Evolutionary conservation across 2,113 vertebrate species (phyloP).

Genomic region (Thalassoma bifasciatum): DNA sequence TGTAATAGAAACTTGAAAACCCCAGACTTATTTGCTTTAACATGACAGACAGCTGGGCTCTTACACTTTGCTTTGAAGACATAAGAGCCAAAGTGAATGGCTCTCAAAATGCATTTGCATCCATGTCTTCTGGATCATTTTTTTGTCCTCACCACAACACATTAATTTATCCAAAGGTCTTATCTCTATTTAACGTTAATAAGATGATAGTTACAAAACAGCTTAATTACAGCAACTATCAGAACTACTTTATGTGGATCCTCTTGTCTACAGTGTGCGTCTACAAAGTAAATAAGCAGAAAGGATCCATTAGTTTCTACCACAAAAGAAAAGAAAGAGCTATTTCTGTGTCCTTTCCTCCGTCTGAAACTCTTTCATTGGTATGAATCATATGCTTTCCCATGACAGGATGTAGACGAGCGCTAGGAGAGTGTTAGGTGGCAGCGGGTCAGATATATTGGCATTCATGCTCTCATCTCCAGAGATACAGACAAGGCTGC

Average conservation of each 20-base stretch:
- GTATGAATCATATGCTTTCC: constrained; percentile 25
- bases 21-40: neutral
- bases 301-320: neutral
- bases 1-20: too few relatives aligned
- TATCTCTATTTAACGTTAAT: neutral
- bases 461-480: constrained; percentile 43
- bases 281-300: constrained; percentile 28
- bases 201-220: constrained; percentile 17
- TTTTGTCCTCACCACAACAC: neutral
- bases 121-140: neutral
- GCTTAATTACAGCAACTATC: constrained; percentile 38
- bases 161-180: neutral
- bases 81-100: neutral
- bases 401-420: constrained; percentile 46
- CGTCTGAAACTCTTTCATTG: constrained; percentile 20
- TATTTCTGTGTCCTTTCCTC: neutral
- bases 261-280: constrained; percentile 17
- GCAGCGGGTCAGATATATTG: constrained; percentile 39
- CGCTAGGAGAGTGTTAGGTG: constrained; percentile 32
- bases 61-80: neutral
- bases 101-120: neutral
- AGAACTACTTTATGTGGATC: constrained; percentile 33
- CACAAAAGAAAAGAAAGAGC: neutral
- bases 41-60: too few relatives aligned
- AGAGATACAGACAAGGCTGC: constrained; percentile 13